phyloP scores from a whole-genome alignment of 2,888 invertebrate genomes.

The Napeogenes sylphis region DNA sequence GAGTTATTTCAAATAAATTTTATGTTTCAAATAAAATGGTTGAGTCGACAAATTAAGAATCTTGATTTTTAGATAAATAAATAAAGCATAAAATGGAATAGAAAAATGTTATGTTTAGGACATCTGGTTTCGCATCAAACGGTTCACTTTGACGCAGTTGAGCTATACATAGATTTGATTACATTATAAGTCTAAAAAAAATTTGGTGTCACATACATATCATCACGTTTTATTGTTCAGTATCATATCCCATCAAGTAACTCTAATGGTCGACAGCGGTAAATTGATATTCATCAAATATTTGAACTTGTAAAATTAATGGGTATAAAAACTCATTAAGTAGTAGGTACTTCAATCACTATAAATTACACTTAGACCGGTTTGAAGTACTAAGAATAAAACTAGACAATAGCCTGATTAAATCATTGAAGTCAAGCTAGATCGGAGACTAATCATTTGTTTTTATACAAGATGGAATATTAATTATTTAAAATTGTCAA shows the following conservation, averaged over 20 bases:
- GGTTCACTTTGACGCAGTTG: conserved; percentile 39
- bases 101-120: conserved; percentile 45
- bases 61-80: conserved; percentile 51
- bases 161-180: conserved; percentile 21
- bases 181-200: conserved; percentile 3
- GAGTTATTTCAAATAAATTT: not conserved
- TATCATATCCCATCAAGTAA: not conserved
- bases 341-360: too few relatives aligned
- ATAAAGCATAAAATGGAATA: conserved; percentile 36
- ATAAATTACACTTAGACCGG: too few relatives aligned
- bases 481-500: conserved; percentile 42
- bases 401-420: too few relatives aligned
- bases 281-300: too few relatives aligned
- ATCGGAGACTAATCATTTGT: too few relatives aligned
- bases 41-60: conserved; percentile 35
- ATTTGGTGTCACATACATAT: not conserved
- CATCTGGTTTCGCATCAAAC: conserved; percentile 53
- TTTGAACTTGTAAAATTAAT: too few relatives aligned
- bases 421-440: too few relatives aligned
- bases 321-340: too few relatives aligned
- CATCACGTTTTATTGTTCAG: not conserved
- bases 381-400: too few relatives aligned
- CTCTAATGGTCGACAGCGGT: too few relatives aligned
- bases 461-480: too few relatives aligned
- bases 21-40: not conserved